Evolutionary conservation across 2,113 vertebrate species (phyloP).

Genomic region (Columba janthina): DNA sequence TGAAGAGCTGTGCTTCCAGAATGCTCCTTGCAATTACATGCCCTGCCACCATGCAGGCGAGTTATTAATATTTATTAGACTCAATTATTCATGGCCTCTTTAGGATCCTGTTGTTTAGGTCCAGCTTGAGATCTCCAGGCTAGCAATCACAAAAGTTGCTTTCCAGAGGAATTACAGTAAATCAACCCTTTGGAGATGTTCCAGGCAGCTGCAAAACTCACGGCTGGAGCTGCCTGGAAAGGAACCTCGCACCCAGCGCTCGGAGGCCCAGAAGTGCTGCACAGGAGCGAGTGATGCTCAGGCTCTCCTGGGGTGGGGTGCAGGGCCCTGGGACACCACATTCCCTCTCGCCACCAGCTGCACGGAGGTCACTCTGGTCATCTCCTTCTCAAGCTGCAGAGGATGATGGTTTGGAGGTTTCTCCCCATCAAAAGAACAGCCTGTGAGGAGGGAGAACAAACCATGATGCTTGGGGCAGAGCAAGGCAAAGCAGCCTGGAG

Average conservation of each 20-base stretch:
- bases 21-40: constrained; percentile 60
- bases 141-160: constrained; percentile 58
- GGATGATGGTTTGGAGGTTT: background rate
- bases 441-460: background rate
- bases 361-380: background rate
- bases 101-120: constrained; percentile 66
- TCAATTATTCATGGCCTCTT: constrained; percentile 71
- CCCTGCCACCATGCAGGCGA: constrained; percentile 12
- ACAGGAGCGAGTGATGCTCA: fast-evolving
- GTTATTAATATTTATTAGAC: constrained; percentile 68
- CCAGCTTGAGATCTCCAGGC: constrained; percentile 56
- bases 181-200: constrained; percentile 21
- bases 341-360: background rate
- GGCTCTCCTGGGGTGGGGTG: background rate
- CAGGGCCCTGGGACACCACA: background rate
- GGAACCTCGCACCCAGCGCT: background rate
- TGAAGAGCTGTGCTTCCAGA: constrained; percentile 57
- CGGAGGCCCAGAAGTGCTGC: background rate
- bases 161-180: constrained; percentile 60
- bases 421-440: background rate
- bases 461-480: fast-evolving
- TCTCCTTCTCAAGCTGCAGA: background rate
- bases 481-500: background rate
- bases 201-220: constrained; percentile 5
- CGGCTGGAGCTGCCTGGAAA: background rate